phyloP scores from a whole-genome alignment of 2,797 vertebrate genomes.

The Dicrostonyx torquatus region DNA sequence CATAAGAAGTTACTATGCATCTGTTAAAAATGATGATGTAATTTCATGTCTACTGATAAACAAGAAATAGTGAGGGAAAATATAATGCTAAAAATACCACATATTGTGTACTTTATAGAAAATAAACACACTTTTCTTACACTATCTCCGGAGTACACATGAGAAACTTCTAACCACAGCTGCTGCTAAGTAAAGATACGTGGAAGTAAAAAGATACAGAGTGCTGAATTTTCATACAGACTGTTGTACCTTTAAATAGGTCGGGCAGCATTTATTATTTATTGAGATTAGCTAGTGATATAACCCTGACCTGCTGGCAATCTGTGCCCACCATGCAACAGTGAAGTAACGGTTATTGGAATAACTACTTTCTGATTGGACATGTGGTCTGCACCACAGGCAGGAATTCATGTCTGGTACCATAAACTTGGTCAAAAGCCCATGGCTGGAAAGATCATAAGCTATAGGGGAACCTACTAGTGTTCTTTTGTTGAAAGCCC shows the following conservation, averaged over 20 bases:
- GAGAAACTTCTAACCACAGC: background rate
- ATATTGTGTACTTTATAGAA: background rate
- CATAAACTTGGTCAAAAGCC: background rate
- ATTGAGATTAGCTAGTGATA: background rate
- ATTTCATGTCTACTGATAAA: background rate
- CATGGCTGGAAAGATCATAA: background rate
- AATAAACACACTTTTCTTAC: background rate
- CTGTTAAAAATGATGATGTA: background rate
- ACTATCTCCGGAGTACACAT: background rate
- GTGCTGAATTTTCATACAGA: conserved; percentile 28
- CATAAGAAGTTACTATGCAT: background rate
- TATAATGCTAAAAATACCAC: background rate
- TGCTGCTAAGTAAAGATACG: background rate
- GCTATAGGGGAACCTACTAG: background rate
- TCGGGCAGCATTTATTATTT: background rate
- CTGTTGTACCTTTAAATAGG: background rate
- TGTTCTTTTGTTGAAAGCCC: background rate
- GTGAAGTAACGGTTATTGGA: background rate
- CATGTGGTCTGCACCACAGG: background rate
- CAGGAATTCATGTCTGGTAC: background rate
- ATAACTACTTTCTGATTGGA: background rate
- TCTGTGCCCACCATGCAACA: background rate
- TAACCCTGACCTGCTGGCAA: background rate
- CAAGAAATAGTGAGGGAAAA: conserved; percentile 16
- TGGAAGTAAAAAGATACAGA: background rate